Evolutionary conservation across 2,797 vertebrate genomes (phyloP).

Genomic region (Cetoscarus ocellatus): DNA sequence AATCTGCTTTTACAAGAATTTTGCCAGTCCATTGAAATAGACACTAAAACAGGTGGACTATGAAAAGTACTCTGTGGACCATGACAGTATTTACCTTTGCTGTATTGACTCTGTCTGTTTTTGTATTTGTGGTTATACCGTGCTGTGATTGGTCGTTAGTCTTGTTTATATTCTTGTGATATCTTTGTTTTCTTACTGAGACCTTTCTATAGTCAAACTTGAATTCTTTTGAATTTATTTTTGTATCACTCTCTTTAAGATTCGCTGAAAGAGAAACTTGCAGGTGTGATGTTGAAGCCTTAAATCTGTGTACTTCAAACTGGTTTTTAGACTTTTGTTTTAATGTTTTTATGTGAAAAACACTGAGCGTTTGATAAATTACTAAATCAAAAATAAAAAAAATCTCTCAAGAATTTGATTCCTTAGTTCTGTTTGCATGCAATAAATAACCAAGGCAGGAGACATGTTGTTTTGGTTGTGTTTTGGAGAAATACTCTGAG

Average conservation of each 20-base stretch:
- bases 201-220: conserved; percentile 68
- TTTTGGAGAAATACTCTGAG: no score
- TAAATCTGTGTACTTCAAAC: conserved; percentile 56
- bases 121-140: conserved; percentile 62
- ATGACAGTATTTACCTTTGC: conserved; percentile 27
- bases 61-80: not conserved
- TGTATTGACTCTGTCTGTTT: conserved; percentile 50
- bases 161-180: conserved; percentile 47
- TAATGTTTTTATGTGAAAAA: conserved; percentile 59
- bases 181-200: conserved; percentile 56
- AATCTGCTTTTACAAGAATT: conserved; percentile 14
- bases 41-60: not conserved
- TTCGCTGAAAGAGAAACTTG: conserved; percentile 53
- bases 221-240: conserved; percentile 73
- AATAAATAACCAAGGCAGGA: no score
- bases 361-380: conserved; percentile 67
- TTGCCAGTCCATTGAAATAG: not conserved
- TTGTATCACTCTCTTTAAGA: conserved; percentile 69
- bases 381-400: conserved; percentile 48
- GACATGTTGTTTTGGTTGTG: no score
- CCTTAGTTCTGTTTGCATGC: no score
- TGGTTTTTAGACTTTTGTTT: conserved; percentile 51
- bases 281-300: conserved; percentile 70
- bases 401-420: conserved; percentile 14
- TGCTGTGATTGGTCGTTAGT: conserved; percentile 48